Conservation (phyloP, 2,113 vertebrate species). For the Athene cunicularia region DNA sequence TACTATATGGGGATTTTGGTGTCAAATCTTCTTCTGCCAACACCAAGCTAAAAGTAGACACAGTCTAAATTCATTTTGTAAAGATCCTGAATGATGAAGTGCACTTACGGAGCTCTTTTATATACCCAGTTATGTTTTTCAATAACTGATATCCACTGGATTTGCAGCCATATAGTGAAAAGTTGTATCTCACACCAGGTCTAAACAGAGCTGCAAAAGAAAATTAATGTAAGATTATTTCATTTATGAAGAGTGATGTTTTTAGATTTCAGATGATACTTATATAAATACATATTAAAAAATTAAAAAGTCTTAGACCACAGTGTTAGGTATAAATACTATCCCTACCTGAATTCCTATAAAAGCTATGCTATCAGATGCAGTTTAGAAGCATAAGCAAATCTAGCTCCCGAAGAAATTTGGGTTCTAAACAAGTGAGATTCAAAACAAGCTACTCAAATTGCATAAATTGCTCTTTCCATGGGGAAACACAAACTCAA, state of each 20-base stretch:
- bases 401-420: neutral
- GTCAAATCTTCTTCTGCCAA: neutral
- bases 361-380: neutral
- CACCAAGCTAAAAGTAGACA: neutral
- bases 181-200: conserved; percentile 71
- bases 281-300: neutral
- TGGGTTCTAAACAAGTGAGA: neutral
- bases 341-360: neutral
- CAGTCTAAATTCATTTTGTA: neutral
- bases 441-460: conserved; percentile 30
- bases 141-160: conserved; percentile 75
- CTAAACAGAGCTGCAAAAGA: conserved; percentile 70
- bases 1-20: neutral
- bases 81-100: neutral
- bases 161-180: conserved; percentile 78
- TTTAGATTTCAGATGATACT: neutral
- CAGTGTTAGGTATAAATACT: neutral
- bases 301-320: neutral
- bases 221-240: neutral
- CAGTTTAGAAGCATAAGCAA: neutral
- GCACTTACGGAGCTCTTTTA: conserved; percentile 78
- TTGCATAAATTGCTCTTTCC: conserved; percentile 27
- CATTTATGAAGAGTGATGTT: neutral
- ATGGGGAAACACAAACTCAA: conserved; percentile 22
- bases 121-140: conserved; percentile 73